Evolutionary conservation across 92 coral and sea anemone genomes (phyloP).

Genomic region (Muricea muricata): DNA sequence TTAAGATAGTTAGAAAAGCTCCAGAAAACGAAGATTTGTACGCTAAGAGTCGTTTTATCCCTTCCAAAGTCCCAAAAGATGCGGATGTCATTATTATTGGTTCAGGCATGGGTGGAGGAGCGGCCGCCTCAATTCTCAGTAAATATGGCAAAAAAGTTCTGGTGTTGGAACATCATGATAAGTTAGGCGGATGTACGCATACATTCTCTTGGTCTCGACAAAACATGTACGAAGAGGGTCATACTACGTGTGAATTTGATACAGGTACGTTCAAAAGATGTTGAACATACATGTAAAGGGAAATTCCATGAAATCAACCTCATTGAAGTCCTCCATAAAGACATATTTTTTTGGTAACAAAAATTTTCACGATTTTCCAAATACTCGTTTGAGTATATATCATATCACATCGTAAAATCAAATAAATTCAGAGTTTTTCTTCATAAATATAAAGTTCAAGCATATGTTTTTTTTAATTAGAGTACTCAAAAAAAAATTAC

Average conservation of each 20-base stretch:
- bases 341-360: too few species aligned
- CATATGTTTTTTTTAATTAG: too few species aligned
- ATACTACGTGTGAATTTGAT: conserved; percentile 33
- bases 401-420: too few species aligned
- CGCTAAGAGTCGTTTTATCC: conserved; percentile 29
- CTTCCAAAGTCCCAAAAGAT: conserved; percentile 22
- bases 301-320: too few species aligned
- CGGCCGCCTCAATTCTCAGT: conserved; percentile 28
- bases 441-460: too few species aligned
- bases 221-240: conserved; percentile 23
- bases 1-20: conserved; percentile 6
- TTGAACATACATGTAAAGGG: too few species aligned
- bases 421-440: too few species aligned
- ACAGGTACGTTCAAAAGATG: background rate
- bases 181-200: conserved; percentile 31
- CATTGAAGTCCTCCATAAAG: too few species aligned
- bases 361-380: too few species aligned
- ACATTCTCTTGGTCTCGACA: conserved; percentile 32
- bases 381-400: too few species aligned
- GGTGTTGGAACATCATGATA: conserved; percentile 32
- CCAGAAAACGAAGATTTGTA: conserved; percentile 12
- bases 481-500: too few species aligned
- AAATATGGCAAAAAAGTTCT: conserved; percentile 33
- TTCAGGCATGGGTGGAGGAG: conserved; percentile 31
- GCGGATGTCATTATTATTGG: conserved; percentile 25